A percentile compares a stretch with the other conserved stretches of the same genome.
Conservation (phyloP, 2,888 invertebrate species). For the Netelia melanura region DNA sequence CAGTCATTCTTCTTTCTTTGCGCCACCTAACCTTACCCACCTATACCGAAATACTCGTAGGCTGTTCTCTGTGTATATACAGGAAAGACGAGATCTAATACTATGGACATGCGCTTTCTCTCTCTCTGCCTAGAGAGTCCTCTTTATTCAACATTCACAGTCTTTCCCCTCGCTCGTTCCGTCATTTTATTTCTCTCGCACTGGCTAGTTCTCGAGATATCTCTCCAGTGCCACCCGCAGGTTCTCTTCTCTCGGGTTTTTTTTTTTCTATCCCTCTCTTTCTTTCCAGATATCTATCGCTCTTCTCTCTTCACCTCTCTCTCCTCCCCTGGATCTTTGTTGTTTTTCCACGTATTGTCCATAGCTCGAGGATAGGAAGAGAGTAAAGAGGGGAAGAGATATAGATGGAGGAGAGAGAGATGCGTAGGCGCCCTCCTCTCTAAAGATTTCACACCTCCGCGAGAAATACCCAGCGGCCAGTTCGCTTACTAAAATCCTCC, state of each 20-base stretch:
- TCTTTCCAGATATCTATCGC: slow-evolving; percentile 56
- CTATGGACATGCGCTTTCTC: not conserved
- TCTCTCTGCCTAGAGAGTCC: slow-evolving; percentile 18
- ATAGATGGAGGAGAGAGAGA: slow-evolving; percentile 37
- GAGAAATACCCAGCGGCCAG: slow-evolving; percentile 56
- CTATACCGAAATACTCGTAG: slow-evolving; percentile 62
- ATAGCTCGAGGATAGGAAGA: slow-evolving; percentile 13
- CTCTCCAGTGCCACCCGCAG: slow-evolving; percentile 63
- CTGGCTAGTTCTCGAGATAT: slow-evolving; percentile 29
- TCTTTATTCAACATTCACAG: slow-evolving; percentile 64
- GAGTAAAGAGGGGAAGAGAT: slow-evolving; percentile 39
- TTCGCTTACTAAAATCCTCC: slow-evolving; percentile 67
- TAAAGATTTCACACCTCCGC: slow-evolving; percentile 66
- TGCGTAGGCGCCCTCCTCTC: slow-evolving; percentile 76
- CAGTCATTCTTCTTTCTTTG: slow-evolving; percentile 80
- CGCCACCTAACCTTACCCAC: slow-evolving; percentile 76
- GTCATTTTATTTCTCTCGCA: slow-evolving; percentile 39
- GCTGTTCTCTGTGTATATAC: slow-evolving; percentile 17
- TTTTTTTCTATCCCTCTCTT: slow-evolving; percentile 45
- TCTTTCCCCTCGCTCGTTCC: slow-evolving; percentile 49
- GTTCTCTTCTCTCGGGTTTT: slow-evolving; percentile 61
- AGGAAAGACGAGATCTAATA: not conserved
- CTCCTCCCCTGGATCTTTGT: slow-evolving; percentile 49
- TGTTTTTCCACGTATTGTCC: slow-evolving; percentile 56
- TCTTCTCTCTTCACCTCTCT: slow-evolving; percentile 49